Percentiles rank a stretch among this genome's conserved stretches.
Conservation (phyloP, 1,140 invertebrate genomes). For the Sycophila sp. region DNA sequence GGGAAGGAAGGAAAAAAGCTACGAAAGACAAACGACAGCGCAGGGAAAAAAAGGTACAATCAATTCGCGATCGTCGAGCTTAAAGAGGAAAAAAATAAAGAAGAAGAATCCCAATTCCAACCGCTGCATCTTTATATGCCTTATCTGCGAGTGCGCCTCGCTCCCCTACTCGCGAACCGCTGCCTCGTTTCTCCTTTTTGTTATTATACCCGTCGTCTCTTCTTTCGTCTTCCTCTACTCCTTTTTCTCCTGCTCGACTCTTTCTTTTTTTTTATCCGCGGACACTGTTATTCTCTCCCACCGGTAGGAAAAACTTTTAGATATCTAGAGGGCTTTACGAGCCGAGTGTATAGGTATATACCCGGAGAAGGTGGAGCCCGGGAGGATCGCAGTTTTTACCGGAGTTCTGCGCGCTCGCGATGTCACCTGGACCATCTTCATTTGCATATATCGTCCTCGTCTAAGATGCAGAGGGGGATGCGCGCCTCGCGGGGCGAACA, state of each 20-base stretch:
- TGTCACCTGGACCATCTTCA: neutral
- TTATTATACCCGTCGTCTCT: neutral
- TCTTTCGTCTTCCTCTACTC: neutral
- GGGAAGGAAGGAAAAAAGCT: no score
- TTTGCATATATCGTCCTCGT: neutral
- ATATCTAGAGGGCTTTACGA: neutral
- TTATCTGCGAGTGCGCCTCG: neutral
- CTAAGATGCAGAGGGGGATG: neutral
- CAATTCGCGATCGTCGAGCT: no score
- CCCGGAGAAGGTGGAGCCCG: neutral
- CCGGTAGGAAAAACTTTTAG: constrained; percentile 7
- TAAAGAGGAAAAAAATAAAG: no score
- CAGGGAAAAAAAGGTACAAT: no score
- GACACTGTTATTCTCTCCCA: neutral
- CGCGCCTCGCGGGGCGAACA: neutral
- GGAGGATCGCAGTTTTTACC: neutral
- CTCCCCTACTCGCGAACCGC: neutral
- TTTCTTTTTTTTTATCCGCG: neutral
- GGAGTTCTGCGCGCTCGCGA: neutral
- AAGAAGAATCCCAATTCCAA: no score
- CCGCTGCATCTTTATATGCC: neutral
- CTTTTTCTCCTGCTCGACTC: no score
- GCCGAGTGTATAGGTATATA: neutral
- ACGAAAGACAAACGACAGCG: no score
- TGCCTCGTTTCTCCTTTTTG: neutral